A percentile compares a stretch with the other conserved stretches of the same genome.
These are phyloP conservation scores for Telmatochromis sp. DNA, from an alignment of 2,113 vertebrate genomes.

Conservation along the genomic window DNA sequence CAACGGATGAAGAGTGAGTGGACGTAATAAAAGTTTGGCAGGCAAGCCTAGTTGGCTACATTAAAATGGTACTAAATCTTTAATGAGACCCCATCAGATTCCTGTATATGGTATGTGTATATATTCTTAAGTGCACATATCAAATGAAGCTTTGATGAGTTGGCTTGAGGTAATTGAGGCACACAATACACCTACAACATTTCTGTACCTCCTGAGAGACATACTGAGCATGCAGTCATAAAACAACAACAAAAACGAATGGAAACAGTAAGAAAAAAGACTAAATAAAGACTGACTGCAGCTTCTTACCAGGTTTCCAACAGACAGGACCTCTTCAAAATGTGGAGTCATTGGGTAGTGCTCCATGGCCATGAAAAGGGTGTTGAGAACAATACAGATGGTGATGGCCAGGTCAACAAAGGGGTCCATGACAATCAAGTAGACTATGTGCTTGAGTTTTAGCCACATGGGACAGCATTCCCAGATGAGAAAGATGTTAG, in stretches of 20 bases:
- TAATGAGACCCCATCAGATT: constrained; percentile 56
- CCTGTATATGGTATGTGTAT: constrained; percentile 8
- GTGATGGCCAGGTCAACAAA: constrained; percentile 98
- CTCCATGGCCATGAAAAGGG: constrained; percentile 98
- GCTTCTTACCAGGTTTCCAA: constrained; percentile 90
- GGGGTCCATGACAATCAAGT: constrained; percentile 96
- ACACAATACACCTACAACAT: constrained; percentile 15
- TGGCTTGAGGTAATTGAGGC: constrained; percentile 12
- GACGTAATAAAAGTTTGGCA: constrained; percentile 15
- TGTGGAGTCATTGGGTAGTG: constrained; percentile 89
- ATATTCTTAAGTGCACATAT: constrained; percentile 49
- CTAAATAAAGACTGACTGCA: not conserved
- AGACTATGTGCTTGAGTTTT: constrained; percentile 89
- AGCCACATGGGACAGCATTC: constrained; percentile 91
- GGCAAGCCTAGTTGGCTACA: constrained; percentile 40
- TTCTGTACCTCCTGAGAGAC: not conserved
- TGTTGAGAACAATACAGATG: constrained; percentile 98
- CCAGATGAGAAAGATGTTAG: constrained; percentile 94
- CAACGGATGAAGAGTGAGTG: constrained; percentile 13
- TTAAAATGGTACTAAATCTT: constrained; percentile 62
- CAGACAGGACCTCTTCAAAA: constrained; percentile 79
- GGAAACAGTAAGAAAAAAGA: not conserved
- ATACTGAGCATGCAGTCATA: not conserved
- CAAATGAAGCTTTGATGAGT: constrained; percentile 24
- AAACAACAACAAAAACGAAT: not conserved